Evolutionary conservation across 2,113 vertebrate genomes (phyloP), one percentile per base, ranked within the genome.

Genomic region (Amblyopsis rosae): DNA sequence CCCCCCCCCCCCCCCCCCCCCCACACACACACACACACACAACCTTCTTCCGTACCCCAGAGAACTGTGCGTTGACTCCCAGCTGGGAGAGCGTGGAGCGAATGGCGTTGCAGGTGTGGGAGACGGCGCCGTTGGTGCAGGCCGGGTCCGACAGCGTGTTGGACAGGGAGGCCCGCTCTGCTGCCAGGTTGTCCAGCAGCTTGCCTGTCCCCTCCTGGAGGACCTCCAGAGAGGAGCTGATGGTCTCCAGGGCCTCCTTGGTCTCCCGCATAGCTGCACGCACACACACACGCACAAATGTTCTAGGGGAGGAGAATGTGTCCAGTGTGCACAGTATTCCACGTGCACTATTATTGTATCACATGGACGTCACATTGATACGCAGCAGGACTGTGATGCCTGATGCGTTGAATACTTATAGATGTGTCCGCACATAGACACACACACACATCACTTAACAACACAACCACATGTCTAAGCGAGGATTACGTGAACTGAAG

Each of bases 181-280:
- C 71, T 0, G 87, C 84, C 65, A 99, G 75, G 73, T 90, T 93
- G 70, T 53, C 65, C 70, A 87, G 89, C 46, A 99, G 93, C 9
- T 65, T 88, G 1, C 67, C 72, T 0, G 91, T 90, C 10, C 92
- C 93, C 0, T 93, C 93, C 65, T 94, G 93, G 70, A 96, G 85
- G 12, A 92, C 90, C 79, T 93, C 93, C 66, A 96, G 72, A 0
- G 93, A 92, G 0, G 85, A 86, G 11, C 90, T 94, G 80, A 95
- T 79, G 0, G 86, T 93, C 88, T 95, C 92, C 58, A 99, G 81
- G 0, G 94, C 91, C 80, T 94, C 93, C 75, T 93, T 95, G 0
- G 94, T 95, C 80, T 95, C 93, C 75, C 87, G 91, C 90, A 99
- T 96, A 12, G 92, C 98, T 99, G 72, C 1, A 19, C 41, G 8